Conservation (phyloP, 2,113 vertebrate genomes). For the Sinocyclocheilus maitianheensis region DNA sequence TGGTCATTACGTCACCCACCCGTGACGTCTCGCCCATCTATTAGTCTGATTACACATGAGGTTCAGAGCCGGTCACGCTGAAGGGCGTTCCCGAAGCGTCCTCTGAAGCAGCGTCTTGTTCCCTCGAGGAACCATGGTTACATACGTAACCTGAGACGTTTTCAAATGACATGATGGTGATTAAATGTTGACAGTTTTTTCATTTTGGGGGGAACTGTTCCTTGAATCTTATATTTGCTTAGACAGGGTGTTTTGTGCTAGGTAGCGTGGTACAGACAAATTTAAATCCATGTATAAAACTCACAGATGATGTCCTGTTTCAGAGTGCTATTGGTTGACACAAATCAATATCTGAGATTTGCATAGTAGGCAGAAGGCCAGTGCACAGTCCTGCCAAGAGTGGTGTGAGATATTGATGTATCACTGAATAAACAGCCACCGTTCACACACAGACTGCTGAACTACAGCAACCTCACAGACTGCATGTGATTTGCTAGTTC, state of each 20-base stretch:
- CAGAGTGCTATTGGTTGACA: conserved; percentile 14
- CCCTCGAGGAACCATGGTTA: no score
- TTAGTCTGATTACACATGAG: no score
- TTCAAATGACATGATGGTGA: not conserved
- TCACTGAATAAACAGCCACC: conserved; percentile 23
- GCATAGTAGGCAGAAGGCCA: conserved; percentile 46
- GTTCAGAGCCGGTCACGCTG: no score
- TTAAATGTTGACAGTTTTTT: not conserved
- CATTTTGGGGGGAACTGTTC: not conserved
- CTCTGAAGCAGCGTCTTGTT: no score
- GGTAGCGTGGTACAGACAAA: not conserved
- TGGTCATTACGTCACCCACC: no score
- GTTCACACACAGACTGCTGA: conserved; percentile 9
- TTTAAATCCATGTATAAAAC: conserved; percentile 3
- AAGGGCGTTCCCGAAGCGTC: no score
- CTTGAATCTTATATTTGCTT: not conserved
- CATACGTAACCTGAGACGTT: no score
- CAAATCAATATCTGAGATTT: conserved; percentile 38
- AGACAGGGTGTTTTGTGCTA: not conserved
- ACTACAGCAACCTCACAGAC: not conserved
- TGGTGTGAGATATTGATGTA: conserved; percentile 16
- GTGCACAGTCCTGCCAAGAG: conserved; percentile 27
- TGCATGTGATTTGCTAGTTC: conserved; percentile 10
- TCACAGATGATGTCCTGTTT: conserved; percentile 6
- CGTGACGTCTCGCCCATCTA: no score